Base-by-base conservation (phyloP, 2,113 vertebrate species). In the Tychaedon coryphoeus region DNA sequence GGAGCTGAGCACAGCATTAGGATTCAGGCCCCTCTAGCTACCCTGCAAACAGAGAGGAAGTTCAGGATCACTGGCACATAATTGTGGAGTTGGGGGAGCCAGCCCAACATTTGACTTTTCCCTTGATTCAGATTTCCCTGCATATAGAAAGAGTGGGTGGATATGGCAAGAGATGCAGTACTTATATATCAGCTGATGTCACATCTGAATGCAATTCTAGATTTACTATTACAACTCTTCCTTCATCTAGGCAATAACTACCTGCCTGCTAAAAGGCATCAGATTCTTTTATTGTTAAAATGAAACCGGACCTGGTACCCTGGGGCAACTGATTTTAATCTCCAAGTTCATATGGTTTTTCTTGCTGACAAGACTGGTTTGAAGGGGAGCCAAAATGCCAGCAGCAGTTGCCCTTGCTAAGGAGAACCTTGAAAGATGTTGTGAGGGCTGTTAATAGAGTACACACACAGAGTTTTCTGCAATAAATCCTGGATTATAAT, bases 261-360 rank as follows among this genome's bases (percentile, higher is more conserved):
- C 94, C 91, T 97, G 93, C 93, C 94, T 95, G 91, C 91, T 95
- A 97, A 95, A 97, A 96, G 96, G 88, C 96, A 96, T 93, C 91
- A 60, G 92, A 86, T 96, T 95, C 90, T 97, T 94, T 96, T 92
- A 95, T 95, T 95, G 95, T 96, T 96, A 88, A 85, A 95, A 94
- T 76, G 94, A 97, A 97, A 97, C 94, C 78, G 90, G 95, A 97
- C 95, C 95, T 90, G 92, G 92, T 93, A 89, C 96, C 95, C 95
- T 93, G 93, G 78, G 95, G 97, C 97, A 97, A 96, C 75, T 96
- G 97, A 97, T 97, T 97, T 96, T 90, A 97, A 97, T 97, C 95
- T 97, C 96, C 88, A 92, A 26, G 86, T 96, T 96, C 94, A 83
- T 96, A 96, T 91, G 94, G 94, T 93, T 97, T 96, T 96, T 96